phyloP scores from a whole-genome alignment of 2,888 invertebrate genomes.

The Mimachlamys varia region DNA sequence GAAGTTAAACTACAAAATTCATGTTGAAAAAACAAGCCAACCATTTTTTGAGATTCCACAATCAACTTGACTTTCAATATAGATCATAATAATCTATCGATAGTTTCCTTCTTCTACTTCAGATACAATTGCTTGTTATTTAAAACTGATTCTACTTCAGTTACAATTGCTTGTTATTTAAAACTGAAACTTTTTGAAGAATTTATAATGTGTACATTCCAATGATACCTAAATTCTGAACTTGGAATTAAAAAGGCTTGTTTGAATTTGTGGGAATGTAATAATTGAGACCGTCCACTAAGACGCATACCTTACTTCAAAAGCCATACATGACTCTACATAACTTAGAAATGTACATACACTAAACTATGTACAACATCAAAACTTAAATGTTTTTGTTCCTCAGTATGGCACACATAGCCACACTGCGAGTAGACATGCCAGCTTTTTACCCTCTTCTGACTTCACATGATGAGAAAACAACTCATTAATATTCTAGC shows the following conservation, averaged over 20 bases:
- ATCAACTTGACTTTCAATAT: too few relatives aligned
- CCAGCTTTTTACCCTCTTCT: not conserved
- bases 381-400: not conserved
- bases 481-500: constrained; percentile 2
- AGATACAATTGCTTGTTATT: not conserved
- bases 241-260: not conserved
- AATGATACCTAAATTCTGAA: not conserved
- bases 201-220: not conserved
- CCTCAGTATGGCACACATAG: not conserved
- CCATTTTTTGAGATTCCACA: too few relatives aligned
- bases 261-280: not conserved
- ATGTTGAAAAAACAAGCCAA: too few relatives aligned
- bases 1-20: too few relatives aligned
- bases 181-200: not conserved
- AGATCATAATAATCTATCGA: too few relatives aligned
- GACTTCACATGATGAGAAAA: constrained; percentile 16
- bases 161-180: not conserved
- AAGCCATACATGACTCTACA: not conserved
- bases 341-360: not conserved
- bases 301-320: not conserved
- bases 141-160: not conserved
- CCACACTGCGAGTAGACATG: not conserved
- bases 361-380: not conserved
- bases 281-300: not conserved
- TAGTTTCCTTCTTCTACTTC: too few relatives aligned